These are phyloP conservation scores for Dastarcus helophoroides DNA, from an alignment of 2,888 invertebrate species.

Conservation along the genomic window DNA sequence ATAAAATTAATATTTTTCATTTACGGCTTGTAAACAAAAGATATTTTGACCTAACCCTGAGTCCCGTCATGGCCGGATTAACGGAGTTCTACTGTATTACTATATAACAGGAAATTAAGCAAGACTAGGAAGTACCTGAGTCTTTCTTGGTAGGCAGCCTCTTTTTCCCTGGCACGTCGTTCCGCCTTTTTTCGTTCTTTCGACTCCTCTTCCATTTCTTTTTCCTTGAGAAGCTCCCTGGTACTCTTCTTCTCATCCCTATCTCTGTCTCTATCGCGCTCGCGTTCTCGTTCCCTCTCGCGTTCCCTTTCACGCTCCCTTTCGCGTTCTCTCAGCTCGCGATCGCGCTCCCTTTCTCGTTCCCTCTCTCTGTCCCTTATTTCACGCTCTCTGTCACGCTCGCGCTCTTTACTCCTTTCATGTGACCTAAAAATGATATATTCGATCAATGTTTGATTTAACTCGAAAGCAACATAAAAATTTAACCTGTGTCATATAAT, in stretches of 20 bases:
- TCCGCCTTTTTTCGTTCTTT: constrained; percentile 84
- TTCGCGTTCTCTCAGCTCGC: constrained; percentile 35
- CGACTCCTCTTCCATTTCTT: constrained; percentile 84
- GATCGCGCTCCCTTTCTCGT: constrained; percentile 34
- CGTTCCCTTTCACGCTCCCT: constrained; percentile 36
- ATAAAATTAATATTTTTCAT: too few species aligned
- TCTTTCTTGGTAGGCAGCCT: constrained; percentile 90
- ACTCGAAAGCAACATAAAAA: too few species aligned
- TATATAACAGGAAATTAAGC: too few species aligned
- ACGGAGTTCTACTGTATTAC: too few species aligned
- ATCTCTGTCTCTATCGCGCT: constrained; percentile 38
- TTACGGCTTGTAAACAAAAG: too few species aligned
- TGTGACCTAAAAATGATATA: constrained; percentile 32
- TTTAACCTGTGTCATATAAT: too few species aligned
- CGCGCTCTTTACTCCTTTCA: constrained; percentile 32
- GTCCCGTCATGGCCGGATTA: too few species aligned
- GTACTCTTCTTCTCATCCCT: constrained; percentile 44
- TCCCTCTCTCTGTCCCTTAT: constrained; percentile 31
- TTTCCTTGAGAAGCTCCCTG: constrained; percentile 58
- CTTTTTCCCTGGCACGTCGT: constrained; percentile 86
- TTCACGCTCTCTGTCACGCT: constrained; percentile 32
- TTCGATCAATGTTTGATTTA: too few species aligned
- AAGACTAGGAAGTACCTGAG: constrained; percentile 34
- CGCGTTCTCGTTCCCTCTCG: constrained; percentile 36
- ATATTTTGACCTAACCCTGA: too few species aligned